A percentile compares a stretch with the other conserved stretches of the same genome.
Conservation (phyloP, 2,113 vertebrate species). For the Monarcha castaneiventris region DNA sequence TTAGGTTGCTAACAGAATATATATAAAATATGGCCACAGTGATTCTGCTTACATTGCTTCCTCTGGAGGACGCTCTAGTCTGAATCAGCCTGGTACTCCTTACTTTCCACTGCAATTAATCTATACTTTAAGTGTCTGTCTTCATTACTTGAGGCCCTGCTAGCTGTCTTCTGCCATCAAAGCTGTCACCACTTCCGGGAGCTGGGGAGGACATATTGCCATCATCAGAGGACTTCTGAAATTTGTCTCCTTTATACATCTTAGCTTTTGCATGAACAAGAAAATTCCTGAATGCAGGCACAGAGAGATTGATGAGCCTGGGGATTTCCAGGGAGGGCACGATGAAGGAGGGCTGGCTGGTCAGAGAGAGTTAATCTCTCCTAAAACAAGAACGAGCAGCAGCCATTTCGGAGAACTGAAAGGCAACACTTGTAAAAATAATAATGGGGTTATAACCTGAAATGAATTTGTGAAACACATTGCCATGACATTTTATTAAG, state of each 20-base stretch:
- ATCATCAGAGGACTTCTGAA: neutral
- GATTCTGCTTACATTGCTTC: neutral
- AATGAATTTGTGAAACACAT: conserved; percentile 9
- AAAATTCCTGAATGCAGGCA: neutral
- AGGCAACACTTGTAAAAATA: neutral
- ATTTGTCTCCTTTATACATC: neutral
- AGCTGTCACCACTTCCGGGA: neutral
- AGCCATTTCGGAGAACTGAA: neutral
- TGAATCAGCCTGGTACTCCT: neutral
- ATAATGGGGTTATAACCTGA: neutral
- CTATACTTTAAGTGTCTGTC: neutral
- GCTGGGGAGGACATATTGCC: neutral
- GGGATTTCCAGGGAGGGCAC: neutral
- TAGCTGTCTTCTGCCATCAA: neutral
- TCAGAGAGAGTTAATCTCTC: neutral
- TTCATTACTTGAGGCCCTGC: neutral
- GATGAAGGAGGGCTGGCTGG: neutral
- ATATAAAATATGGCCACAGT: neutral
- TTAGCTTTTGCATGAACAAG: neutral
- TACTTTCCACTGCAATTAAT: neutral
- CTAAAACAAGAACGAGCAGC: neutral
- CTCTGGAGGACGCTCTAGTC: neutral
- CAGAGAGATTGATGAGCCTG: fast-evolving
- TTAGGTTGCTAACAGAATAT: neutral
- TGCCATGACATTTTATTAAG: neutral